Evolutionary conservation across 1,140 invertebrate species (phyloP).

Genomic region (Hypothenemus hampei): DNA sequence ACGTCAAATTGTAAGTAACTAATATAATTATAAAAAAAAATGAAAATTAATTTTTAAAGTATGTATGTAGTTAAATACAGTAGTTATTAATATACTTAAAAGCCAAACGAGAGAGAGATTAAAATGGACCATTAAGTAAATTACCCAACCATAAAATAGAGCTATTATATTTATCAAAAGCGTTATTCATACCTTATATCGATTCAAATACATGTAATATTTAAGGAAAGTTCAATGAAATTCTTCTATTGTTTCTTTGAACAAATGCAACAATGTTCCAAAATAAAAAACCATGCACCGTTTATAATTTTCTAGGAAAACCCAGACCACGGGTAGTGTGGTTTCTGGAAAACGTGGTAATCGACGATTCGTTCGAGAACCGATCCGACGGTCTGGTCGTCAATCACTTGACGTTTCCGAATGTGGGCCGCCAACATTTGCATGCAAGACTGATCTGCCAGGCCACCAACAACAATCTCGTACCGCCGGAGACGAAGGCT

Average conservation of each 20-base stretch:
- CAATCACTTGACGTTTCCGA: slow-evolving; percentile 71
- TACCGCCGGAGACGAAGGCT: slow-evolving; percentile 64
- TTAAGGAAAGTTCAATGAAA: too few species aligned
- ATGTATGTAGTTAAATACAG: not conserved
- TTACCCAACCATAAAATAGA: slow-evolving; percentile 1
- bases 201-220: too few species aligned
- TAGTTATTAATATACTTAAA: slow-evolving; percentile 1
- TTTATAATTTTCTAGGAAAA: slow-evolving; percentile 54
- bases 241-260: too few species aligned
- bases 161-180: too few species aligned
- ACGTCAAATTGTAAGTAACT: too few species aligned
- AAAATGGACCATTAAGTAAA: slow-evolving; percentile 6
- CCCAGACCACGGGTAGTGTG: slow-evolving; percentile 75
- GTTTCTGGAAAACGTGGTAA: slow-evolving; percentile 76
- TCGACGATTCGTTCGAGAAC: slow-evolving; percentile 75
- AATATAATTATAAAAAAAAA: too few species aligned
- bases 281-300: too few species aligned
- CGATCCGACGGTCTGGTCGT: slow-evolving; percentile 63
- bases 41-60: too few species aligned
- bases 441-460: slow-evolving; percentile 74
- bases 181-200: too few species aligned
- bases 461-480: slow-evolving; percentile 80
- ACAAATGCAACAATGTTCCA: too few species aligned
- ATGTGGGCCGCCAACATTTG: slow-evolving; percentile 70
- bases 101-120: not conserved